These are phyloP conservation scores for Mastomys coucha DNA, from an alignment of 2,113 vertebrate species.

Conservation along the genomic window DNA sequence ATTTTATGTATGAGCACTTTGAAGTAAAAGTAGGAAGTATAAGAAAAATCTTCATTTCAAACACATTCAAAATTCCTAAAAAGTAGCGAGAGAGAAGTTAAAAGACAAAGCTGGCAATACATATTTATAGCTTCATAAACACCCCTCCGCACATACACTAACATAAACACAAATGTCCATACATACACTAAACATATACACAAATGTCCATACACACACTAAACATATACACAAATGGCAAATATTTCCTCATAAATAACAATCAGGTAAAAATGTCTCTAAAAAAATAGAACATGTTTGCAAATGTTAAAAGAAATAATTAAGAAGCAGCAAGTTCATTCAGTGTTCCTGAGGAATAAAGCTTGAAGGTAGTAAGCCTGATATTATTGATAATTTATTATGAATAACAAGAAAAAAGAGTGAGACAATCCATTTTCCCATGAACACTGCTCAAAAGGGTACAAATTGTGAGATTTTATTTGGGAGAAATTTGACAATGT, in stretches of 20 bases:
- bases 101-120: neutral
- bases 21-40: slow-evolving; percentile 22
- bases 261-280: neutral
- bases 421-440: neutral
- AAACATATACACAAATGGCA: neutral
- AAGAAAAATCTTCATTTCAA: slow-evolving; percentile 46
- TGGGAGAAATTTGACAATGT: neutral
- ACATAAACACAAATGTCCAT: neutral
- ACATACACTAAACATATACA: too few species aligned
- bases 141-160: neutral
- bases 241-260: neutral
- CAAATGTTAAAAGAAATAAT: slow-evolving; percentile 8
- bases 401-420: neutral
- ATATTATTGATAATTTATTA: slow-evolving; percentile 3
- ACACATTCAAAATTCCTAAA: neutral
- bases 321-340: neutral
- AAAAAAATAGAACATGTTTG: neutral
- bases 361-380: neutral
- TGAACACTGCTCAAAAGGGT: neutral
- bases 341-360: neutral
- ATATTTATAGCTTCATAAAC: neutral
- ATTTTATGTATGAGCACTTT: neutral
- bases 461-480: neutral
- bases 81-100: neutral
- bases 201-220: neutral